phyloP scores from a whole-genome alignment of 2,113 vertebrate genomes.

The Ceyx margarethae region DNA sequence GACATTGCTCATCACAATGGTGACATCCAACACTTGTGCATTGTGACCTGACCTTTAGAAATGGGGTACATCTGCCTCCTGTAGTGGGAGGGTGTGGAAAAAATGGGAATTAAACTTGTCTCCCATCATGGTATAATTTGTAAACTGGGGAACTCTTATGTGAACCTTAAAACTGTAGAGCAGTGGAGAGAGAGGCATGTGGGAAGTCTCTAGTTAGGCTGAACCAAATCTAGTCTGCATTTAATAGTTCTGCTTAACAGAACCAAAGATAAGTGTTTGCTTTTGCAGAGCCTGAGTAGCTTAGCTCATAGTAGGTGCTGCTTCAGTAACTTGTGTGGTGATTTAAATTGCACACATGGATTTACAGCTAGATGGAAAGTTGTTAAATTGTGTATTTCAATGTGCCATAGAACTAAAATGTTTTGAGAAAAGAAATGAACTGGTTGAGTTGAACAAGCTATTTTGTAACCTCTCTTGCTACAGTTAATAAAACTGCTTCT shows the following conservation, averaged over 20 bases:
- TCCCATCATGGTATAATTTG: neutral
- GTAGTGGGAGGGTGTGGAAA: neutral
- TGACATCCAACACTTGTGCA: neutral
- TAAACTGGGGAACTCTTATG: neutral
- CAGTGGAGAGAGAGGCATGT: neutral
- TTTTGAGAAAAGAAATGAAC: neutral
- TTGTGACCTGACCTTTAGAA: neutral
- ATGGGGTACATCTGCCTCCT: neutral
- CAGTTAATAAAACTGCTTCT: neutral
- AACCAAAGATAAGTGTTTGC: neutral
- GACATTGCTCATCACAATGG: neutral
- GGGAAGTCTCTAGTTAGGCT: neutral
- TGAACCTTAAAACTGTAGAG: neutral
- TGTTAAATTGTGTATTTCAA: neutral
- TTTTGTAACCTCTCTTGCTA: neutral
- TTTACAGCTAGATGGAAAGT: neutral
- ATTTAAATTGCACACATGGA: neutral
- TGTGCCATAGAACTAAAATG: neutral
- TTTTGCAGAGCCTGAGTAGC: neutral
- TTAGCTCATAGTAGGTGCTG: neutral
- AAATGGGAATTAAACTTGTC: neutral
- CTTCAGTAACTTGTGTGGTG: neutral
- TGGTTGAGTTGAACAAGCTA: neutral
- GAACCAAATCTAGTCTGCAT: neutral
- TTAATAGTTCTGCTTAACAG: neutral